Percentiles rank a stretch among this genome's conserved stretches.
These are phyloP conservation scores for Pterostichus niger DNA, from an alignment of 2,888 invertebrate genomes.

Conservation along the genomic window DNA sequence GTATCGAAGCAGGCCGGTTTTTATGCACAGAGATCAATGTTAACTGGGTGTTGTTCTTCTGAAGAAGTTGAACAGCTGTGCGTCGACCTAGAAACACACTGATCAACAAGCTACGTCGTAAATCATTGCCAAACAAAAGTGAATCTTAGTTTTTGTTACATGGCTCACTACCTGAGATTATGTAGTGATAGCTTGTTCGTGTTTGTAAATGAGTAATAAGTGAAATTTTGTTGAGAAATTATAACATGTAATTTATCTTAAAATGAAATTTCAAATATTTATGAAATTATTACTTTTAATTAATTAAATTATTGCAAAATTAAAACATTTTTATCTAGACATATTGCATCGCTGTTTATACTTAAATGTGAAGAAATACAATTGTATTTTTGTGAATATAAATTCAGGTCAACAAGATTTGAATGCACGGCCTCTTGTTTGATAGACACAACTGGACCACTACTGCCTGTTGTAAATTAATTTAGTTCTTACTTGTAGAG, in stretches of 20 bases:
- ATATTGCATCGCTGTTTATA: too few relatives aligned
- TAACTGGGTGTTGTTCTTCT: slow-evolving; percentile 60
- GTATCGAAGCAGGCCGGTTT: slow-evolving; percentile 36
- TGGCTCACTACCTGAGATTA: slow-evolving; percentile 6
- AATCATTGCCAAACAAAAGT: slow-evolving; percentile 51
- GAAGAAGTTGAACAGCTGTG: slow-evolving; percentile 24
- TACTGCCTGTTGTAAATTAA: too few relatives aligned
- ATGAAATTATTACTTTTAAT: too few relatives aligned
- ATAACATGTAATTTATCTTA: background rate
- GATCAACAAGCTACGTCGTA: background rate
- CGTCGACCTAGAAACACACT: slow-evolving; percentile 32
- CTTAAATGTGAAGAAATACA: too few relatives aligned
- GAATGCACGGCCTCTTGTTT: too few relatives aligned
- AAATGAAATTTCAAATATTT: background rate
- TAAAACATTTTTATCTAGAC: too few relatives aligned
- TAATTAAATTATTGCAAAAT: too few relatives aligned
- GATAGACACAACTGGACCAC: too few relatives aligned
- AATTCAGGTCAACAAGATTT: too few relatives aligned
- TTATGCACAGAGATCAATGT: slow-evolving; percentile 54
- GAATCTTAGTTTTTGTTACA: slow-evolving; percentile 12
- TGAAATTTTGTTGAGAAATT: background rate
- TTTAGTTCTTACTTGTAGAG: too few relatives aligned
- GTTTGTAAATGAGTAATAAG: background rate
- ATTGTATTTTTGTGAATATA: too few relatives aligned
- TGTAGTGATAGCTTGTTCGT: too few relatives aligned